Evolutionary conservation across 2,797 vertebrate species (phyloP), one percentile per base, ranked within the genome.

Genomic region (Denticeps clupeoides): DNA sequence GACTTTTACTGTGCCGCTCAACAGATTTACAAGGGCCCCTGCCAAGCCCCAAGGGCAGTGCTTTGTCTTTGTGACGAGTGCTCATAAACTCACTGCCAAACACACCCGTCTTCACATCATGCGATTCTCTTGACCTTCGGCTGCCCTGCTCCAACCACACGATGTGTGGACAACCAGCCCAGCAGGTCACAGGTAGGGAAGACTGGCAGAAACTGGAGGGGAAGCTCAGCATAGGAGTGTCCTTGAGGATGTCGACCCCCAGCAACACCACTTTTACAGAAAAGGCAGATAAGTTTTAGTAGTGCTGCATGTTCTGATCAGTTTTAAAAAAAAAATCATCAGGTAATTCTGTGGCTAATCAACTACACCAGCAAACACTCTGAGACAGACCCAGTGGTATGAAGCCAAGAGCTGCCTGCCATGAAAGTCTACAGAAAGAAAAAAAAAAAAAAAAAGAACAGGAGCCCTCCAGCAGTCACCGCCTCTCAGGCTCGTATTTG

Each of bases 11-110:
- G 53, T 41, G 28, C 38, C 6, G 51, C 47, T 48, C 29, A n/a
- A 11, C 32, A 41, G 38, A 59, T 64, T 59, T 59, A 67, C 22
- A 13, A 56, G 35, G 47, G 57, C 41, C 42, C 29, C 11, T 32
- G 11, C 13, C 19, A 24, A 48, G 44, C 55, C 57, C 42, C 48
- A 56, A 49, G 58, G 58, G 29, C 32, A 40, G 33, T 10, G 32
- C 35, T 49, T 41, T 31, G 23, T 38, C 43, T 45, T 32, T 35
- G 27, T 5, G 32, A 23, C 26, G 15, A 37, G 15, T n/a, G 19
- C 42, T 12, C 48, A 25, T 49, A 54, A 46, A 46, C 28, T 24
- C 33, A 26, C 16, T 7, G 16, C 15, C 27, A 41, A 21, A 45
- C 15, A 29, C 46, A n/a, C 18, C 16, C 23, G 23, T 25, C 41